Conservation (phyloP, 2,113 vertebrate genomes). For the Pedetes capensis region DNA sequence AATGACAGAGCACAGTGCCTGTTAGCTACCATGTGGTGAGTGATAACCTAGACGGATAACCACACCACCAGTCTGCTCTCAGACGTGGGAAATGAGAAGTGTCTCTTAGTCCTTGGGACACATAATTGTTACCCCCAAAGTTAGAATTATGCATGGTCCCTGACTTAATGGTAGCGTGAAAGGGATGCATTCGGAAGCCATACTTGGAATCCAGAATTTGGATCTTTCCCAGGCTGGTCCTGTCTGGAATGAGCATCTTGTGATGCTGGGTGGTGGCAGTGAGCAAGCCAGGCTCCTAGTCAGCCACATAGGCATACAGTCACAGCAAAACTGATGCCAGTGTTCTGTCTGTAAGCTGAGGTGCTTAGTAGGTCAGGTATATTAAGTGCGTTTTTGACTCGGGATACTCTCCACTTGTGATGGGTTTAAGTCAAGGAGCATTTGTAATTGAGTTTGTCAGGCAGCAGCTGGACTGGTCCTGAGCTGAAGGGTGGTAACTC, state of each 20-base stretch:
- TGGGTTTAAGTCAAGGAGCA: background rate
- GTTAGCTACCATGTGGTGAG: background rate
- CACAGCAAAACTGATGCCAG: no score
- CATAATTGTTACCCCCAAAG: fast-evolving
- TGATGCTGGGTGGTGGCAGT: background rate
- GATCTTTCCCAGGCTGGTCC: background rate
- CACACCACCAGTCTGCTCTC: fast-evolving
- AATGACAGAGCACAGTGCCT: no score
- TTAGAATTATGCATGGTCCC: background rate
- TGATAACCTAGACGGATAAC: background rate
- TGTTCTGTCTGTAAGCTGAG: background rate
- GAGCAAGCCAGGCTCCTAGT: no score
- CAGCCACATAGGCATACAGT: no score
- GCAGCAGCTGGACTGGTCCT: background rate
- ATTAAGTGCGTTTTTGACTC: no score
- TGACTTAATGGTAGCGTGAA: background rate
- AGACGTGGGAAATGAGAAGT: fast-evolving
- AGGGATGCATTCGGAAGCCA: no score
- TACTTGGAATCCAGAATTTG: background rate
- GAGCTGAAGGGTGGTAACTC: fast-evolving
- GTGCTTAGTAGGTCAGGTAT: background rate
- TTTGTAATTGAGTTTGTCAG: background rate
- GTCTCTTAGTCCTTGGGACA: fast-evolving
- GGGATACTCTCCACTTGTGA: background rate
- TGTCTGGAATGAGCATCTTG: background rate